These are phyloP conservation scores for Eristalinus aeneus DNA, from an alignment of 2,888 invertebrate species.

Conservation along the genomic window DNA sequence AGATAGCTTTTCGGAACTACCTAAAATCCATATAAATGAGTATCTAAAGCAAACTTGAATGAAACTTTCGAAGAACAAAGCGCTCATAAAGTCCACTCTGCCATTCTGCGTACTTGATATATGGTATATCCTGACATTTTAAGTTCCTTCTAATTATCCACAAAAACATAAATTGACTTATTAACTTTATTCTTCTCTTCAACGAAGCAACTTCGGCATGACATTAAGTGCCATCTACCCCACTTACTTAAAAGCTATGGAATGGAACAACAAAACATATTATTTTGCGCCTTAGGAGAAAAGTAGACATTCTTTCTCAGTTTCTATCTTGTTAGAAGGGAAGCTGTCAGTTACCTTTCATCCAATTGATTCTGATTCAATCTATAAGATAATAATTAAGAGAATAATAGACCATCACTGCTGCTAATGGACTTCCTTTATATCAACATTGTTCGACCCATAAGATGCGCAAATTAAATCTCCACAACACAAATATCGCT, in stretches of 20 bases:
- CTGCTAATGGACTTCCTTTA: constrained; percentile 17
- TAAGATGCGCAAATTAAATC: neutral
- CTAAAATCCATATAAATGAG: too few relatives aligned
- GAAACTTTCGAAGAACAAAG: too few relatives aligned
- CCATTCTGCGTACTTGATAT: too few relatives aligned
- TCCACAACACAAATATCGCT: neutral
- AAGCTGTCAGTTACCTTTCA: neutral
- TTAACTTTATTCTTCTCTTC: neutral
- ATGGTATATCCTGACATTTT: neutral
- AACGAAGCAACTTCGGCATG: neutral
- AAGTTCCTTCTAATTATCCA: neutral
- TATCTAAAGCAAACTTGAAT: too few relatives aligned
- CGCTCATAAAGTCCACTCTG: too few relatives aligned
- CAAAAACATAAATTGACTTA: neutral
- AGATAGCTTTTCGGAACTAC: too few relatives aligned
- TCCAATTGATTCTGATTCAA: constrained; percentile 21
- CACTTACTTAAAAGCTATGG: neutral
- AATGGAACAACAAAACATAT: neutral
- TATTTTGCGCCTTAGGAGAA: neutral
- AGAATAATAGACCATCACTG: neutral
- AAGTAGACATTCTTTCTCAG: neutral
- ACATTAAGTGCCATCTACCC: neutral
- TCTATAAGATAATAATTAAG: constrained; percentile 21
- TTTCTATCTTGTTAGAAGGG: neutral
- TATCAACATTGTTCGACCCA: neutral